Evolutionary conservation across 2,888 invertebrate species (phyloP).

Genomic region (Ferrisia virgata): DNA sequence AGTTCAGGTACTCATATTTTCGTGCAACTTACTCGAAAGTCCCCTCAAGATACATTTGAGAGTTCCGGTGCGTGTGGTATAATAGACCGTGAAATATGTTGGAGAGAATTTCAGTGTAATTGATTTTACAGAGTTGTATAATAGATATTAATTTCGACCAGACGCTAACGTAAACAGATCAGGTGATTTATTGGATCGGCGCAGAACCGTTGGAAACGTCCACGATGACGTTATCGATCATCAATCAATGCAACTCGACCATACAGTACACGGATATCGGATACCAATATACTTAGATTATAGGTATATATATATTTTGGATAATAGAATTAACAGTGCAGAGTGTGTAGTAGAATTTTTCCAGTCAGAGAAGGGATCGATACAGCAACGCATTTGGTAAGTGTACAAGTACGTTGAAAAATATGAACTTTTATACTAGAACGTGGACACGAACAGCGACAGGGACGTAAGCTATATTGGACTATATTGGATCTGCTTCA

Average conservation of each 20-base stretch:
- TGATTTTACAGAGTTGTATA: neutral
- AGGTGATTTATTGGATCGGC: neutral
- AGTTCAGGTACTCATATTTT: no score
- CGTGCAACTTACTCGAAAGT: no score
- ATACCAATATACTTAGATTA: no score
- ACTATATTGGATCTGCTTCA: no score
- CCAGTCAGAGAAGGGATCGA: neutral
- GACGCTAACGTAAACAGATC: neutral
- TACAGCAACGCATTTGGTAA: no score
- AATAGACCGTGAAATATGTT: neutral
- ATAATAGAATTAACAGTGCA: no score
- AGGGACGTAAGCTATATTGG: no score
- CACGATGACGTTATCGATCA: neutral
- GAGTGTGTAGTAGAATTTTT: neutral
- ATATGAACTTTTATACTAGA: neutral
- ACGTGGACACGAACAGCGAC: neutral
- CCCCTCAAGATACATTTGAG: neutral
- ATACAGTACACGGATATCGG: no score
- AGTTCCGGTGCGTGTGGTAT: no score
- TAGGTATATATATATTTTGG: no score
- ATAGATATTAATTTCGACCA: neutral
- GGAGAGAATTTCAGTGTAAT: neutral
- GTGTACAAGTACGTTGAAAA: no score
- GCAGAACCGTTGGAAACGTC: neutral
- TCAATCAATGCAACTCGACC: neutral